Base-by-base conservation (phyloP, 2,888 invertebrate species). In the Pomacea canaliculata region DNA sequence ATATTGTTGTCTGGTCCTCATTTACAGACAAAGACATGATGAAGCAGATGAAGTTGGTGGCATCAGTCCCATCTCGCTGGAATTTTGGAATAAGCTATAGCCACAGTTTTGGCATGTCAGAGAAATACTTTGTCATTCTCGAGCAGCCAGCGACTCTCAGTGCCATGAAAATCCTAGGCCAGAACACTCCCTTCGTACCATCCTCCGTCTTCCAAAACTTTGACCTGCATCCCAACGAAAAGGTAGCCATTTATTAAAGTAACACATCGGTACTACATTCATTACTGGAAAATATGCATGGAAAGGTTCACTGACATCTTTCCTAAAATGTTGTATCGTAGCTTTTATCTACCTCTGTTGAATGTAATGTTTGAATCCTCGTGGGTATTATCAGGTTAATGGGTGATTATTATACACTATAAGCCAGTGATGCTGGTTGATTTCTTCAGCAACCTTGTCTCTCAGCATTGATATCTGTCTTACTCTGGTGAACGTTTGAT, bases 51-150 rank as follows among this genome's bases (percentile, higher is more conserved):
- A 78, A 82, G 59, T 72, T 86, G 16, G 78, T 86, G 5, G 83
- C 80, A 4, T 76, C 82, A 9, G 71, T 85, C 7, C 79, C 78
- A 18, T 80, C 82, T 5, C 77, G 84, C 1, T 86, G 85, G 82
- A 82, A 80, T 49, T 48, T 79, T 18, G 83, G 84, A 76, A 82
- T 85, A 10, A 78, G 81, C 81, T 98, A 98, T 88, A 97, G 96
- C 95, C 98, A 98, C 88, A 96, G 96, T 2, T 98, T 97, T 90
- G 96, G 95, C 51, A 93, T 97, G 80, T 97, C 97, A 0, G 94
- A 95, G 69, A 95, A 96, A 86, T 97, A 94, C 91, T 96, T 95
- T 88, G 93, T 98, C 78, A 94, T 97, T 75, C 94, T 97, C 62
- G 97, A 98, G 88, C 97, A 97, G 91, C 97, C 97, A 0, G 85